Evolutionary conservation across 2,113 vertebrate genomes (phyloP).

Genomic region (Nematolebias whitei): DNA sequence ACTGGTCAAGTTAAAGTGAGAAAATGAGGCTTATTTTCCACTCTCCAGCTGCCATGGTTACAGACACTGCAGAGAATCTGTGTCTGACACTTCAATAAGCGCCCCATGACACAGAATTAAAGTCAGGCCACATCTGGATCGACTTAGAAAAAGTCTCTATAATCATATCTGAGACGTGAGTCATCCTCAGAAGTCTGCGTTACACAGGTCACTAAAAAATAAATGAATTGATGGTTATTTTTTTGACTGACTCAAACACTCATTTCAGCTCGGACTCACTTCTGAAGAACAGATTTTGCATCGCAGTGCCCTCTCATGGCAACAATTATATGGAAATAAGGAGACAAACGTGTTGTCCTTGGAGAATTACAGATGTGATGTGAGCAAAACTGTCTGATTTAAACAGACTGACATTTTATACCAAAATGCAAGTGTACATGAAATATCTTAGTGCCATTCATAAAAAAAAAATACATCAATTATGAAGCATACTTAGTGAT

Average conservation of each 20-base stretch:
- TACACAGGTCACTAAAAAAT: constrained; percentile 2
- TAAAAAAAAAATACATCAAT: neutral
- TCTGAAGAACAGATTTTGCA: constrained; percentile 40
- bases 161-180: constrained; percentile 3
- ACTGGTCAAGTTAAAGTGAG: constrained; percentile 23
- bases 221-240: neutral
- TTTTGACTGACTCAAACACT: constrained; percentile 3
- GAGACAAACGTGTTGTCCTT: constrained; percentile 18
- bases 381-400: neutral
- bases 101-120: constrained; percentile 7
- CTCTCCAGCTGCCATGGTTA: constrained; percentile 66
- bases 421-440: neutral
- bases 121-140: neutral
- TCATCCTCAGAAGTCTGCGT: neutral
- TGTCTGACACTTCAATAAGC: constrained; percentile 27
- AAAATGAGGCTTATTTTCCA: constrained; percentile 21
- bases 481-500: too few species aligned
- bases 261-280: neutral
- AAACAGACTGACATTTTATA: neutral
- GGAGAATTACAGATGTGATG: constrained; percentile 24
- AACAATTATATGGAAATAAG: constrained; percentile 14
- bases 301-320: constrained; percentile 67
- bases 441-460: neutral
- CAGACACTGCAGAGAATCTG: constrained; percentile 42
- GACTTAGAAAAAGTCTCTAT: neutral